These are phyloP conservation scores for Leptodactylus fallax DNA, from an alignment of 2,797 vertebrate species.

Conservation along the genomic window DNA sequence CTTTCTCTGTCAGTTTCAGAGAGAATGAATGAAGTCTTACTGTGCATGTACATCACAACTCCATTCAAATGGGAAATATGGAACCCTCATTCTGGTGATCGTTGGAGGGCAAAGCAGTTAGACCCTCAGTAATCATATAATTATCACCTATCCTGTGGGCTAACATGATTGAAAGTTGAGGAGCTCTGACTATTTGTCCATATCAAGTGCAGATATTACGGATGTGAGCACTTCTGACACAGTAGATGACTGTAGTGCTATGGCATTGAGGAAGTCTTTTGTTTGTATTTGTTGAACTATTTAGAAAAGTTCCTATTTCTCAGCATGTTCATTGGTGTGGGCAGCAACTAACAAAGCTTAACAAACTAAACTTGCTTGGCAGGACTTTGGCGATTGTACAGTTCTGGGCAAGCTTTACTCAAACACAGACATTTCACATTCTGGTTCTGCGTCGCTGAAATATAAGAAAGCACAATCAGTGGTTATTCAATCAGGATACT, in stretches of 20 bases:
- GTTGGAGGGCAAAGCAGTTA: too few relatives aligned
- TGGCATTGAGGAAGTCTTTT: constrained; percentile 28
- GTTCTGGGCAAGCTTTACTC: constrained; percentile 20
- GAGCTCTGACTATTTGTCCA: not conserved
- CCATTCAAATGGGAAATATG: too few relatives aligned
- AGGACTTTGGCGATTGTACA: constrained; percentile 34
- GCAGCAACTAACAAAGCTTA: constrained; percentile 24
- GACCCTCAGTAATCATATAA: too few relatives aligned
- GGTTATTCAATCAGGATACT: constrained; percentile 51
- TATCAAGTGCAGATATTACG: not conserved
- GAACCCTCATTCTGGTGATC: too few relatives aligned
- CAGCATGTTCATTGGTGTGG: constrained; percentile 7
- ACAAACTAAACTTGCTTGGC: constrained; percentile 35
- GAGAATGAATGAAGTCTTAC: too few relatives aligned
- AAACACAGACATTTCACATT: constrained; percentile 37
- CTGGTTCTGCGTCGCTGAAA: constrained; percentile 44
- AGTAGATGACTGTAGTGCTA: not conserved
- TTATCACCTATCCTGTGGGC: too few relatives aligned
- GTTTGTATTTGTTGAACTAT: constrained; percentile 27
- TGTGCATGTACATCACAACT: too few relatives aligned
- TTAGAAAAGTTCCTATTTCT: constrained; percentile 20
- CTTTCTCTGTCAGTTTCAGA: too few relatives aligned
- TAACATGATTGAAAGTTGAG: not conserved
- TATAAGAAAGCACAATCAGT: constrained; percentile 55
- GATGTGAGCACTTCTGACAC: not conserved